These are phyloP conservation scores for Alca torda DNA, from an alignment of 2,797 vertebrate genomes.

Conservation along the genomic window DNA sequence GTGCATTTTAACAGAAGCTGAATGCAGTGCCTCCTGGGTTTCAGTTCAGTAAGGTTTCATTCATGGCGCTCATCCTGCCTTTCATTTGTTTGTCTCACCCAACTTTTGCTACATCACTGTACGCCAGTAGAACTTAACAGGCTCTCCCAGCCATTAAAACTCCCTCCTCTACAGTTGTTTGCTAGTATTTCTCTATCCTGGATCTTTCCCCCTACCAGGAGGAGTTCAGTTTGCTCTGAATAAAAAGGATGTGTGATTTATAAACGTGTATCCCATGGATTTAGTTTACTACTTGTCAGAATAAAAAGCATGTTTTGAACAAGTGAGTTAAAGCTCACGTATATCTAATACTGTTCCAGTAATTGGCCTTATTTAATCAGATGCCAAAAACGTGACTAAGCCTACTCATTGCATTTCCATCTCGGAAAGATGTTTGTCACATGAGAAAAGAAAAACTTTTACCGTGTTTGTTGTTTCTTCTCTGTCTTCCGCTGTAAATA, in stretches of 20 bases:
- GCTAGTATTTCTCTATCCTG: neutral
- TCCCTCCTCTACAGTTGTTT: neutral
- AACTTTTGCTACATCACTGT: neutral
- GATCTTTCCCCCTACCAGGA: neutral
- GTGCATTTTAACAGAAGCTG: neutral
- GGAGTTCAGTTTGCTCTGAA: neutral
- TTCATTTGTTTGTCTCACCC: neutral
- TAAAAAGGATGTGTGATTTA: slow-evolving; percentile 12
- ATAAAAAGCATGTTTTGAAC: neutral
- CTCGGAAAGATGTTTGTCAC: neutral
- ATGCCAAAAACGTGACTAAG: slow-evolving; percentile 19
- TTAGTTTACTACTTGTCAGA: slow-evolving; percentile 12
- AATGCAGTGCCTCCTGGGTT: neutral
- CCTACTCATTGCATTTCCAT: neutral
- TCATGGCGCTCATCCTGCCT: neutral
- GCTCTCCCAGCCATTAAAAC: neutral
- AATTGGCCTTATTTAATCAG: slow-evolving; percentile 14
- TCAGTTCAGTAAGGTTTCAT: neutral
- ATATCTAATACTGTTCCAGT: neutral
- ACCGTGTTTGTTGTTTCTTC: slow-evolving; percentile 74
- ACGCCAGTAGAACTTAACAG: neutral
- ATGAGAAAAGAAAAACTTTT: slow-evolving; percentile 52
- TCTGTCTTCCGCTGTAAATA: slow-evolving; percentile 82
- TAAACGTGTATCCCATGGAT: neutral
- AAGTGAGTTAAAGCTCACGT: neutral